Evolutionary conservation across 2,113 vertebrate genomes (phyloP).

Genomic region (Anguilla japonica): DNA sequence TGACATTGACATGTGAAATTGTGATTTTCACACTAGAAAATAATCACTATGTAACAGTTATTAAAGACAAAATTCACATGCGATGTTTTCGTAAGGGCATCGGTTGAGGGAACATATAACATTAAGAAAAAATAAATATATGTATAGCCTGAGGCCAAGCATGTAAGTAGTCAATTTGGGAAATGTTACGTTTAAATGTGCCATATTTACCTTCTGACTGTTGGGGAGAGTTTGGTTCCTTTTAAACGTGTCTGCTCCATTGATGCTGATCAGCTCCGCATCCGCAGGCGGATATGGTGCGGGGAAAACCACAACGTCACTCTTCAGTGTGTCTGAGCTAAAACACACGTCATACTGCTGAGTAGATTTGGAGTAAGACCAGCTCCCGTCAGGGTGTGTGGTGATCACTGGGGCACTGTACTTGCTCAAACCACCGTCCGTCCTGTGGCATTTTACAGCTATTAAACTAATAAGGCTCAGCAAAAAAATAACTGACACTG

Average conservation of each 20-base stretch:
- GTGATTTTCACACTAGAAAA: no score
- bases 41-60: no score
- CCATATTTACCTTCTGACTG: slow-evolving; percentile 56
- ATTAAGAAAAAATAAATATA: no score
- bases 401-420: slow-evolving; percentile 47
- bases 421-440: slow-evolving; percentile 27
- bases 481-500: slow-evolving; percentile 69
- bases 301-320: slow-evolving; percentile 51
- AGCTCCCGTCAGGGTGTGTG: slow-evolving; percentile 50
- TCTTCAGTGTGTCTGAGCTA: slow-evolving; percentile 54
- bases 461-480: slow-evolving; percentile 50
- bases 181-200: not conserved
- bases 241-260: slow-evolving; percentile 46
- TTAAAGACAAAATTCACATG: no score
- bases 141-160: no score
- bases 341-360: slow-evolving; percentile 57
- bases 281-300: slow-evolving; percentile 32
- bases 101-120: no score
- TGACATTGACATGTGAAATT: no score
- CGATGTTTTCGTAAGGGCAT: no score
- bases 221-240: slow-evolving; percentile 50
- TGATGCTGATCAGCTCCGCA: slow-evolving; percentile 52
- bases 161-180: not conserved
- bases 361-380: slow-evolving; percentile 54
- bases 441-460: slow-evolving; percentile 45